Base-by-base conservation (phyloP, 1,140 invertebrate species). In the Bombus vancouverensis region DNA sequence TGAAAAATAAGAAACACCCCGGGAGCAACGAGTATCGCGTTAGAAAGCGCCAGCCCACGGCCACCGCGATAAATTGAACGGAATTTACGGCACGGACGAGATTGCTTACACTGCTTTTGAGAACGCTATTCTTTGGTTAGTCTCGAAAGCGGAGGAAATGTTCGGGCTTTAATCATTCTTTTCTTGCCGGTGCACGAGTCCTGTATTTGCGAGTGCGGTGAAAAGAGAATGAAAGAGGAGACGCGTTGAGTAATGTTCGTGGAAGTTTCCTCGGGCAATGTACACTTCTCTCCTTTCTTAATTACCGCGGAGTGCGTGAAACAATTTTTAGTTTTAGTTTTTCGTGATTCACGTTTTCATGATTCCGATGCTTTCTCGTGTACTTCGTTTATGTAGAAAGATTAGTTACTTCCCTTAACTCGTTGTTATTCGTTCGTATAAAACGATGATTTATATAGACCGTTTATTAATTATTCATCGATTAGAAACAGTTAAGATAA, bases 101-200 rank as follows among this genome's bases (percentile, higher is more conserved):
- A 75, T 75, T 75, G 73, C 73, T 75, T 57, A 75, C 73, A 13
- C 73, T 57, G 73, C 73, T 57, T 53, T 34, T 57, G 25, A 53
- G 47, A 75, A 75, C 34, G 73, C 73, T 53, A 53, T 53, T 34
- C 73, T 57, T 75, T 47, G n/a, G 13, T 25, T 34, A 15, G 28
- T 34, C 47, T 12, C 44, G 42, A 32, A 32, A 75, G 25, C 39
- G 32, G 25, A 57, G 22, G 34, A 34, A 75, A 75, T 57, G 73
- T 75, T 75, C 73, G 32, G 10, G 32, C 22, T 75, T 75, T 75
- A 57, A 75, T 75, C 73, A 53, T 53, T 75, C 73, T 72, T 34
- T 75, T 37, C 32, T 53, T 57, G 12, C 42, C 37, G 22, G 15
- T 12, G 22, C 22, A 53, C 15, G 18, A 34, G 18, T 25, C 37